A percentile compares a stretch with the other conserved stretches of the same genome.
Evolutionary conservation across 2,797 vertebrate species (phyloP).

Genomic region (Liasis olivaceus): DNA sequence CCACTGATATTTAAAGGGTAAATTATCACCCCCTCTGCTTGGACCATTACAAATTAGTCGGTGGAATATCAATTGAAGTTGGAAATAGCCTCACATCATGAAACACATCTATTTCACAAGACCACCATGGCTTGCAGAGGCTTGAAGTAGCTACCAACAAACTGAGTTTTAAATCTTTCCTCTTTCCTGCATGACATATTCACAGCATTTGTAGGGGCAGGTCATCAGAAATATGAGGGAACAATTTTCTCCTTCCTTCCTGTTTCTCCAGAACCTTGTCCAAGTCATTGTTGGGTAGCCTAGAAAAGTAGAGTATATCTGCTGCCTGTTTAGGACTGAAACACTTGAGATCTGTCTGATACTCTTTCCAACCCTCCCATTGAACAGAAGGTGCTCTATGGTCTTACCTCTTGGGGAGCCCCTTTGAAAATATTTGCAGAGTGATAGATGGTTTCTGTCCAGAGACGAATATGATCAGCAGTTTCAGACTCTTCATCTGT

Average conservation of each 20-base stretch:
- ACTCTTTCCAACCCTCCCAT: background rate
- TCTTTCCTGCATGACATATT: background rate
- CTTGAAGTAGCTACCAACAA: accelerated
- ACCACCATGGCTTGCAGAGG: background rate
- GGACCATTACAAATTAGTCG: background rate
- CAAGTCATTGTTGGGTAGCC: background rate
- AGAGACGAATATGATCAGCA: constrained; percentile 73
- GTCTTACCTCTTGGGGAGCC: constrained; percentile 79
- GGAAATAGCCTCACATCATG: background rate
- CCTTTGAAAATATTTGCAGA: constrained; percentile 76
- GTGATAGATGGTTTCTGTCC: constrained; percentile 82
- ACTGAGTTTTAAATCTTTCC: background rate
- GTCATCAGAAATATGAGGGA: accelerated
- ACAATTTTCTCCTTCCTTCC: background rate
- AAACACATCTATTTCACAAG: background rate
- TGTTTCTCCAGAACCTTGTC: background rate
- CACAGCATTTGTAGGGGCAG: background rate
- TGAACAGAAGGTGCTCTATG: background rate
- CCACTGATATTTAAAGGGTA: background rate
- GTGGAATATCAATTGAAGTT: background rate
- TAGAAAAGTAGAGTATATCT: background rate
- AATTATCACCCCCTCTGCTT: background rate
- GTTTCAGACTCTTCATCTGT: constrained; percentile 74
- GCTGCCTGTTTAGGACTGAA: too few species aligned
- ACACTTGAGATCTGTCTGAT: background rate